These are phyloP conservation scores for Limnephilus auricula DNA, from an alignment of 2,888 invertebrate species.

Conservation along the genomic window DNA sequence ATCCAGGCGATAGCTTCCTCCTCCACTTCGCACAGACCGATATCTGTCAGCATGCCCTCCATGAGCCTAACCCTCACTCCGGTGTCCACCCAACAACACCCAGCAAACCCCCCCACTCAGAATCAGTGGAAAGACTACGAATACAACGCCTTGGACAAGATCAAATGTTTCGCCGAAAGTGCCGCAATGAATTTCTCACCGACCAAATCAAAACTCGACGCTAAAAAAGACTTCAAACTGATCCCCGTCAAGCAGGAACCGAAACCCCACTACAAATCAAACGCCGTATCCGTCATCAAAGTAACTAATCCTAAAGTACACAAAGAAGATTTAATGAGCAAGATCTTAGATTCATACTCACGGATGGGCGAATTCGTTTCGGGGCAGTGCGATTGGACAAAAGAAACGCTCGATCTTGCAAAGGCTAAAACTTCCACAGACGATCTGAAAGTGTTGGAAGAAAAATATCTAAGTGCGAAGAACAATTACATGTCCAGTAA, in stretches of 20 bases:
- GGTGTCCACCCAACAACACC: conserved; percentile 70
- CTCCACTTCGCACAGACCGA: conserved; percentile 44
- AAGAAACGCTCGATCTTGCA: conserved; percentile 35
- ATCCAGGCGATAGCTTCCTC: conserved; percentile 61
- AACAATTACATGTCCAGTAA: conserved; percentile 77
- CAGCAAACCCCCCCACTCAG: conserved; percentile 70
- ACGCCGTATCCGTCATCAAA: conserved; percentile 59
- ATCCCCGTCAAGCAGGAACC: conserved; percentile 70
- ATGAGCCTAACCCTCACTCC: conserved; percentile 76
- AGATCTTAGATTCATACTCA: conserved; percentile 74
- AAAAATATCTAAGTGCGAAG: conserved; percentile 76
- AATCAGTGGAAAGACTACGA: conserved; percentile 72
- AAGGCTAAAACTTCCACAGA: conserved; percentile 67
- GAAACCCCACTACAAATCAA: conserved; percentile 49
- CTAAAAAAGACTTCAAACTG: conserved; percentile 71
- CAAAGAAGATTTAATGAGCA: conserved; percentile 54
- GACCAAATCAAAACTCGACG: conserved; percentile 71
- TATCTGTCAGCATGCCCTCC: conserved; percentile 72
- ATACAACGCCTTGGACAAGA: conserved; percentile 77
- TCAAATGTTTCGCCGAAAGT: conserved; percentile 77
- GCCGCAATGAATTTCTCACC: conserved; percentile 73
- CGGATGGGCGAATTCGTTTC: conserved; percentile 76
- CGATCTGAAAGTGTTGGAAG: conserved; percentile 72
- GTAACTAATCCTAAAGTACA: conserved; percentile 44
- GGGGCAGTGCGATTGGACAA: conserved; percentile 73